Base-by-base conservation (phyloP, 2,888 invertebrate genomes). In the Rhodophaea formosa region DNA sequence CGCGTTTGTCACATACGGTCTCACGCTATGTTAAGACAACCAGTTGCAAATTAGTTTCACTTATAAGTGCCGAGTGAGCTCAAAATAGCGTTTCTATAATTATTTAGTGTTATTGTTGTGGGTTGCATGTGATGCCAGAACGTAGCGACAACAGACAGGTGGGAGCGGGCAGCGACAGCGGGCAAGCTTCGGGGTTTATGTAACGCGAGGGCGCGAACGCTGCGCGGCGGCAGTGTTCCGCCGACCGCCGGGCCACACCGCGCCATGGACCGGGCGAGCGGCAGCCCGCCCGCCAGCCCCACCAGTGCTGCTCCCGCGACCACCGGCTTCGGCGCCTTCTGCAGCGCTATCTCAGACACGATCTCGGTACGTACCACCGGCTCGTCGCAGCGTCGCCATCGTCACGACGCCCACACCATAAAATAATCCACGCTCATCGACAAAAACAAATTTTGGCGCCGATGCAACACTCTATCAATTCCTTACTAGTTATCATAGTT, bases 81-180 rank as follows among this genome's bases (percentile, higher is more conserved):
- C 67, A 72, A 86, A 87, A 87, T 88, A 88, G 78, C 68, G 60
- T 75, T 74, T 86, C 88, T 90, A 88, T 88, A 86, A 89, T 87
- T 86, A 85, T 87, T 88, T 79, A 81, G 76, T 90, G 85, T 88
- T 89, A 82, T 89, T 88, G 88, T 90, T 86, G 80, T 86, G 83
- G 75, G 79, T 73, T 77, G 85, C 82, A 84, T 74, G 75, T 74
- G 82, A 84, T 88, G 89, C 89, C 88, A 88, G 88, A 80, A 82
- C 81, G 81, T 71, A 82, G 82, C 80, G 85, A 84, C 86, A 86
- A 82, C 83, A 79, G 86, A 84, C 88, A 89, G 88, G 89, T 88
- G 87, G 79, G 85, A 83, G 88, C 83, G 82, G 76, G 78, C 39
- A 39, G 10, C 39, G n/a, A 2, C 73, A 77, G 81, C 82, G 82